Conservation (phyloP, 1,140 invertebrate species). For the Drosophila ficusphila region DNA sequence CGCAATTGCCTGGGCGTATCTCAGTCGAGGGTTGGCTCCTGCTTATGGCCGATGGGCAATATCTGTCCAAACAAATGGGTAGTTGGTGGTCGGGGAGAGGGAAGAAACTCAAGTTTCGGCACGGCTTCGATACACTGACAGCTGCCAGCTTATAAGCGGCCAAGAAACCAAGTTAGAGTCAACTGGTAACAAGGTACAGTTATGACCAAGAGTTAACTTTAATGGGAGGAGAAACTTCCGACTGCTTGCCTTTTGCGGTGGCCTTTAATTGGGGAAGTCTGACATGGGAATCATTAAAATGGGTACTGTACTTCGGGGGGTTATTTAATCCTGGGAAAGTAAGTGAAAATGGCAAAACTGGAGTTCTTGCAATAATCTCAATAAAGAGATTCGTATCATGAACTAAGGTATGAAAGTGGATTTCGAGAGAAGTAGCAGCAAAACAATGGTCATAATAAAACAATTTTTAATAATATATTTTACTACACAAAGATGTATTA, state of each 20-base stretch:
- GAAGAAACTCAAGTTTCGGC: slow-evolving; percentile 15
- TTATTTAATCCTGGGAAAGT: background rate
- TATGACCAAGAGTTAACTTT: slow-evolving; percentile 30
- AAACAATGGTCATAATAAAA: no score
- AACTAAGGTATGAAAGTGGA: no score
- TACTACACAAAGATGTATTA: no score
- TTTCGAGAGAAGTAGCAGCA: no score
- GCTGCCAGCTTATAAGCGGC: slow-evolving; percentile 6
- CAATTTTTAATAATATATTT: no score
- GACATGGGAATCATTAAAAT: background rate
- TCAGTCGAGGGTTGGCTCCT: slow-evolving; percentile 28
- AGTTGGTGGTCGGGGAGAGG: background rate
- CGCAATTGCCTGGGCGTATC: slow-evolving; percentile 59
- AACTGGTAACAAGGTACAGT: slow-evolving; percentile 25
- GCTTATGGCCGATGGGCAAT: slow-evolving; percentile 30
- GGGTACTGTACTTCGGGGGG: background rate
- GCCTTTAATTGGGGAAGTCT: slow-evolving; percentile 9
- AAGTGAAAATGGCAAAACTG: background rate
- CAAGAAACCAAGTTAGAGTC: background rate
- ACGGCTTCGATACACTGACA: slow-evolving; percentile 29
- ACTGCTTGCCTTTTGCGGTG: background rate
- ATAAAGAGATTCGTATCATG: no score
- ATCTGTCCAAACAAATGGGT: slow-evolving; percentile 13
- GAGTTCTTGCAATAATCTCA: no score
- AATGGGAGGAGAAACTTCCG: background rate